A percentile compares a stretch with the other conserved stretches of the same genome.
These are phyloP conservation scores for Pseudopipra pipra DNA, from an alignment of 2,113 vertebrate genomes.

Conservation along the genomic window DNA sequence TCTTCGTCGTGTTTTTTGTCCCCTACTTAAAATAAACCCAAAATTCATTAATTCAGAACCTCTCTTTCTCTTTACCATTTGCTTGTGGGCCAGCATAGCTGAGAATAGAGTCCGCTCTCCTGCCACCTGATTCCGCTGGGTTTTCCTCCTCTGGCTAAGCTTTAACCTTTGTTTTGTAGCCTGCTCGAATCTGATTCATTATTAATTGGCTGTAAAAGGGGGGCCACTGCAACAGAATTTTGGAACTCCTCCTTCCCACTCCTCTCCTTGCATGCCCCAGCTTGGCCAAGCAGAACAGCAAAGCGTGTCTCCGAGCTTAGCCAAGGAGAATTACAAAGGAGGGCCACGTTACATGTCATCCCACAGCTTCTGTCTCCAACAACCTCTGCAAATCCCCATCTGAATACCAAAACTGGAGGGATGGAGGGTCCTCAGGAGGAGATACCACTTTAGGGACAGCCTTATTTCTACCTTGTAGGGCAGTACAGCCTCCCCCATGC, in stretches of 20 bases:
- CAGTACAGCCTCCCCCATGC: not conserved
- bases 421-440: not conserved
- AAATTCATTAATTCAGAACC: not conserved
- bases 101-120: not conserved
- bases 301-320: not conserved
- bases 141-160: conserved; percentile 19
- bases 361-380: fast-evolving
- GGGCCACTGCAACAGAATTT: not conserved
- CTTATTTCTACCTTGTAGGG: not conserved
- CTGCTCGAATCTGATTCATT: not conserved
- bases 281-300: not conserved
- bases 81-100: not conserved
- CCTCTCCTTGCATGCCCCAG: fast-evolving
- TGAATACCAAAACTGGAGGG: fast-evolving
- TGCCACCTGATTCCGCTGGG: conserved; percentile 12
- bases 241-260: not conserved
- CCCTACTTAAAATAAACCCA: not conserved
- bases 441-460: not conserved
- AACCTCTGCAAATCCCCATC: not conserved
- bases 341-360: fast-evolving
- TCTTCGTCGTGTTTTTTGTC: not conserved
- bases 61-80: not conserved
- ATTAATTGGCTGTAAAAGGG: not conserved
- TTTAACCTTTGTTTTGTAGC: not conserved
- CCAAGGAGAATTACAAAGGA: not conserved